Evolutionary conservation across 1,140 invertebrate species (phyloP).

Genomic region (Rhizoglyphus robini): DNA sequence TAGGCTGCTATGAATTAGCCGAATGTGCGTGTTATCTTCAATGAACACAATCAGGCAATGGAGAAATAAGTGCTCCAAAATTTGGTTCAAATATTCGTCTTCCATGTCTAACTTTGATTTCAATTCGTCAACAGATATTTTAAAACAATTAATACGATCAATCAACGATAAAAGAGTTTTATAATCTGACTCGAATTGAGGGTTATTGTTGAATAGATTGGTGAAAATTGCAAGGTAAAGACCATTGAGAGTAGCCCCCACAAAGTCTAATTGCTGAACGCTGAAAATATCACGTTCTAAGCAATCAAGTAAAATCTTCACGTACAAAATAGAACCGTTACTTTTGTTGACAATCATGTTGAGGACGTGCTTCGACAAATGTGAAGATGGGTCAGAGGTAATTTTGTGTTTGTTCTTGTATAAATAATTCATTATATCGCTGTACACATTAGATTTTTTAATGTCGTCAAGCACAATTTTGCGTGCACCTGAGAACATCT

Average conservation of each 20-base stretch:
- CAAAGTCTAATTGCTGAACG: slow-evolving; percentile 64
- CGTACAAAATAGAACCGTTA: slow-evolving; percentile 84
- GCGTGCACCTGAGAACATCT: slow-evolving; percentile 85
- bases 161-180: slow-evolving; percentile 59
- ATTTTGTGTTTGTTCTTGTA: slow-evolving; percentile 43
- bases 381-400: slow-evolving; percentile 56
- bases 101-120: slow-evolving; percentile 47
- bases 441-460: slow-evolving; percentile 59
- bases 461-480: slow-evolving; percentile 67
- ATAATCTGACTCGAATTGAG: slow-evolving; percentile 75
- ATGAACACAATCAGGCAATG: slow-evolving; percentile 48
- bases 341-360: slow-evolving; percentile 92
- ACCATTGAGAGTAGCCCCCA: slow-evolving; percentile 85
- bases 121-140: slow-evolving; percentile 68
- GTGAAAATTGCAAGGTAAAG: slow-evolving; percentile 90
- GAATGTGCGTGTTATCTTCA: slow-evolving; percentile 44
- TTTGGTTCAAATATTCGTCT: neutral
- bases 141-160: slow-evolving; percentile 59
- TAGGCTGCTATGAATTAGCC: slow-evolving; percentile 78
- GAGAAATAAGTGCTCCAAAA: neutral
- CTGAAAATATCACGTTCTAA: slow-evolving; percentile 84
- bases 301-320: slow-evolving; percentile 82
- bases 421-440: slow-evolving; percentile 90
- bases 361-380: slow-evolving; percentile 67
- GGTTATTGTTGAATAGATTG: slow-evolving; percentile 65